phyloP scores from a whole-genome alignment of 2,888 invertebrate genomes.

The Drosophila suboccidentalis region DNA sequence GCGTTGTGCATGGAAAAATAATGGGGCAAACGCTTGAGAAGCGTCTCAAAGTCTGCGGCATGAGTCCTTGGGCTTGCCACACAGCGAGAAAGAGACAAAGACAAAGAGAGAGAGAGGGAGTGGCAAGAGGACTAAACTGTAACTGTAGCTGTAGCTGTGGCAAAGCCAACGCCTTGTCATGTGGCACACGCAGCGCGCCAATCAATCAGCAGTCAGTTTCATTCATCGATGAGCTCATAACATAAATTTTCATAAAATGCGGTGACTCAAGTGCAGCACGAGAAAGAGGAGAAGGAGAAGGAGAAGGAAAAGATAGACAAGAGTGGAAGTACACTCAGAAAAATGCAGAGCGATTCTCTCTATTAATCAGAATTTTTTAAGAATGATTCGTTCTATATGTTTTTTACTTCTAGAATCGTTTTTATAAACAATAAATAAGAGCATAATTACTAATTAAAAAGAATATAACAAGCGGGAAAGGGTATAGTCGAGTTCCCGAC shows the following conservation, averaged over 20 bases:
- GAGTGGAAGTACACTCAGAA: neutral
- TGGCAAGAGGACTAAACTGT: neutral
- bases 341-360: too few species aligned
- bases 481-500: too few species aligned
- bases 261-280: slow-evolving; percentile 11
- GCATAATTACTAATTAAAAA: too few species aligned
- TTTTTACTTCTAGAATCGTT: too few species aligned
- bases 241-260: slow-evolving; percentile 74
- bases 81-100: neutral
- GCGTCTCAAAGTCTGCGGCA: slow-evolving; percentile 76
- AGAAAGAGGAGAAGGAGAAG: neutral
- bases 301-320: neutral
- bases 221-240: slow-evolving; percentile 72
- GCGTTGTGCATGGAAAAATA: slow-evolving; percentile 78
- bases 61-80: slow-evolving; percentile 47
- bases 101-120: neutral
- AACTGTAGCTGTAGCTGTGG: slow-evolving; percentile 11
- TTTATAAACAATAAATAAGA: too few species aligned
- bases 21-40: slow-evolving; percentile 65
- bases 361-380: too few species aligned
- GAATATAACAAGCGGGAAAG: too few species aligned
- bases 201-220: slow-evolving; percentile 66
- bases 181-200: slow-evolving; percentile 73
- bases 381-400: too few species aligned
- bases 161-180: slow-evolving; percentile 48